Percentiles rank a stretch among this genome's conserved stretches.
phyloP scores from a whole-genome alignment of 2,888 invertebrate genomes.

The Pterostichus madidus region DNA sequence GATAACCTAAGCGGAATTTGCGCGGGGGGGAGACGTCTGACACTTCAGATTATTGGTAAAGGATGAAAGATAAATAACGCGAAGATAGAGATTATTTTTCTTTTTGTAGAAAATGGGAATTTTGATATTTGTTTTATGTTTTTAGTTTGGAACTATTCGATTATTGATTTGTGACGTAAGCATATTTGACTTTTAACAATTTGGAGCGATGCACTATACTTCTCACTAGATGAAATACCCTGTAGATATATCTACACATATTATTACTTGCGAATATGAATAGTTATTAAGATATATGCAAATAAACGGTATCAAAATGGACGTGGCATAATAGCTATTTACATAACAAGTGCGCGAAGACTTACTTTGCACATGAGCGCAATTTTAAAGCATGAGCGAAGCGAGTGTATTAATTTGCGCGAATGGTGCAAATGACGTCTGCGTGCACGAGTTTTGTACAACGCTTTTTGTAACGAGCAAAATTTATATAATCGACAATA shows the following conservation, averaged over 20 bases:
- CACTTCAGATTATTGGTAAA: slow-evolving; percentile 52
- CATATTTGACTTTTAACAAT: slow-evolving; percentile 48
- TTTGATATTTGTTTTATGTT: slow-evolving; percentile 37
- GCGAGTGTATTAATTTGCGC: too few relatives aligned
- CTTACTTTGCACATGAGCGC: too few relatives aligned
- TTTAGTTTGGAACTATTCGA: slow-evolving; percentile 28
- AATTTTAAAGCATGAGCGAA: too few relatives aligned
- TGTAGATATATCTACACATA: not conserved
- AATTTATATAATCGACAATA: too few relatives aligned
- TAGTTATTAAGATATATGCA: too few relatives aligned
- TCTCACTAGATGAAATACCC: not conserved
- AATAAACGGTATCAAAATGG: too few relatives aligned
- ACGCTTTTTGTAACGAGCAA: too few relatives aligned
- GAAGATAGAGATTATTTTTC: slow-evolving; percentile 41
- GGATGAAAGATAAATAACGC: slow-evolving; percentile 44
- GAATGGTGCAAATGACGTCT: too few relatives aligned
- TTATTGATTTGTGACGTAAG: slow-evolving; percentile 55
- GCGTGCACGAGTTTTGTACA: too few relatives aligned
- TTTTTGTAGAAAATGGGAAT: slow-evolving; percentile 16
- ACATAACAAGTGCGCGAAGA: too few relatives aligned
- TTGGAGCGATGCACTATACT: slow-evolving; percentile 1
- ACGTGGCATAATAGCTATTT: too few relatives aligned
- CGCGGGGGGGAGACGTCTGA: not conserved
- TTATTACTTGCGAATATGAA: not conserved
- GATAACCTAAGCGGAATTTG: slow-evolving; percentile 54